Percentiles rank a stretch among this genome's conserved stretches.
phyloP scores from a whole-genome alignment of 1,140 invertebrate genomes.

The Drosophila busckii region DNA sequence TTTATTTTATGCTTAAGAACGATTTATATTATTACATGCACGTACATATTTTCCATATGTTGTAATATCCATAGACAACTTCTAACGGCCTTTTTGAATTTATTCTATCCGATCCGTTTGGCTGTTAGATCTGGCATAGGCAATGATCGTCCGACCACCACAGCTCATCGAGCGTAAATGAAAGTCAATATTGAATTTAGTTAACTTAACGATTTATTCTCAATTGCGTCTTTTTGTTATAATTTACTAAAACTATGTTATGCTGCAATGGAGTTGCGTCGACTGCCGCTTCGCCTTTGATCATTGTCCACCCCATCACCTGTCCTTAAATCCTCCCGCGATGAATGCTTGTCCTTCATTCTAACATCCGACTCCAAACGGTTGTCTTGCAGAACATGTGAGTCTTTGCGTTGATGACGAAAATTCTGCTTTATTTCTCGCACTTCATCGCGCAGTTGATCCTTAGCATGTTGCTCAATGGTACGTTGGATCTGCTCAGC shows the following conservation, averaged over 20 bases:
- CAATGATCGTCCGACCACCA: background rate
- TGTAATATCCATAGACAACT: too few relatives aligned
- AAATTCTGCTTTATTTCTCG: slow-evolving; percentile 64
- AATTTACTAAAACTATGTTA: slow-evolving; percentile 18
- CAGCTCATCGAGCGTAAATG: background rate
- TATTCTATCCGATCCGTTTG: too few relatives aligned
- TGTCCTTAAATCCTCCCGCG: background rate
- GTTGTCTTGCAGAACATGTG: background rate
- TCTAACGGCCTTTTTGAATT: slow-evolving; percentile 1
- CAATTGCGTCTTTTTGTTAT: slow-evolving; percentile 4
- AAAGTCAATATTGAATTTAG: background rate
- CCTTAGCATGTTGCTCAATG: slow-evolving; percentile 67
- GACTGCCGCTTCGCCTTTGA: slow-evolving; percentile 31
- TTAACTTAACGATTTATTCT: slow-evolving; percentile 6
- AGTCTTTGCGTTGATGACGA: slow-evolving; percentile 27
- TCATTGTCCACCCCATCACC: slow-evolving; percentile 4
- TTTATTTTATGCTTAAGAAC: slow-evolving; percentile 22
- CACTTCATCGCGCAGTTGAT: slow-evolving; percentile 67
- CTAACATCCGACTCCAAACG: background rate
- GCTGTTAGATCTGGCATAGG: too few relatives aligned
- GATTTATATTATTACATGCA: slow-evolving; percentile 40
- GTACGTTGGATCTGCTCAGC: slow-evolving; percentile 72
- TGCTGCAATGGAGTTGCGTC: slow-evolving; percentile 48
- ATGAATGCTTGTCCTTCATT: background rate
- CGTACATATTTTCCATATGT: too few relatives aligned